Evolutionary conservation across 2,888 invertebrate genomes (phyloP).

Genomic region (Anoplius nigerrimus): DNA sequence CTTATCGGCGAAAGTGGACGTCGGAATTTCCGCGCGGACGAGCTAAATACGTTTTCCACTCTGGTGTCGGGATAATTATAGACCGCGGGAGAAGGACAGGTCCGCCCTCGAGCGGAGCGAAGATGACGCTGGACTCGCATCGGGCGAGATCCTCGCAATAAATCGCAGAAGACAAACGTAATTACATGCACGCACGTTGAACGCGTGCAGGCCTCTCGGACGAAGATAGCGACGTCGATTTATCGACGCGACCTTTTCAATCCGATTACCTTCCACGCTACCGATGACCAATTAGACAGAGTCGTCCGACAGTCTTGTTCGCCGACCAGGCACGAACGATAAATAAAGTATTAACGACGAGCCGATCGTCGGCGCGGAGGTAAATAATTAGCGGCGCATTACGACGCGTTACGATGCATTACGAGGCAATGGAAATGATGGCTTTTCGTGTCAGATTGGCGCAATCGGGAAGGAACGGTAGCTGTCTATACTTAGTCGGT

Average conservation of each 20-base stretch:
- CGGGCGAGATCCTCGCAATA: too few relatives aligned
- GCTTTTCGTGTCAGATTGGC: conserved; percentile 34
- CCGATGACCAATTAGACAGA: conserved; percentile 49
- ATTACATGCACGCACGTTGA: too few relatives aligned
- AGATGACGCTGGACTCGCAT: too few relatives aligned
- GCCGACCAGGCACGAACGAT: conserved; percentile 5
- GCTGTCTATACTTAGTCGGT: too few relatives aligned
- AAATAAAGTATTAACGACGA: conserved; percentile 31
- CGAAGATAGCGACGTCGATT: conserved; percentile 42
- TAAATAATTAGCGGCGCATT: conserved; percentile 50
- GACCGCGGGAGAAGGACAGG: background rate
- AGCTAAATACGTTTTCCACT: background rate
- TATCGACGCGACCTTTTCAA: conserved; percentile 45
- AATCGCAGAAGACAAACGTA: conserved; percentile 8
- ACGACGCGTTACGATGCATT: too few relatives aligned
- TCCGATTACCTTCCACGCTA: conserved; percentile 48
- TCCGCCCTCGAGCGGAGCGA: conserved; percentile 5
- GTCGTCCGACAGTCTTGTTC: conserved; percentile 26
- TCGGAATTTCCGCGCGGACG: background rate
- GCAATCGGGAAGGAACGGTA: too few relatives aligned
- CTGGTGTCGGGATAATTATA: background rate
- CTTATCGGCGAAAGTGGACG: background rate
- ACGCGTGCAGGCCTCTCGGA: conserved; percentile 1
- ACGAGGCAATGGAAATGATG: conserved; percentile 42
- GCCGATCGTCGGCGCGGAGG: conserved; percentile 27